Base-by-base conservation (phyloP, 2,888 invertebrate species). In the Lathronympha strigana region DNA sequence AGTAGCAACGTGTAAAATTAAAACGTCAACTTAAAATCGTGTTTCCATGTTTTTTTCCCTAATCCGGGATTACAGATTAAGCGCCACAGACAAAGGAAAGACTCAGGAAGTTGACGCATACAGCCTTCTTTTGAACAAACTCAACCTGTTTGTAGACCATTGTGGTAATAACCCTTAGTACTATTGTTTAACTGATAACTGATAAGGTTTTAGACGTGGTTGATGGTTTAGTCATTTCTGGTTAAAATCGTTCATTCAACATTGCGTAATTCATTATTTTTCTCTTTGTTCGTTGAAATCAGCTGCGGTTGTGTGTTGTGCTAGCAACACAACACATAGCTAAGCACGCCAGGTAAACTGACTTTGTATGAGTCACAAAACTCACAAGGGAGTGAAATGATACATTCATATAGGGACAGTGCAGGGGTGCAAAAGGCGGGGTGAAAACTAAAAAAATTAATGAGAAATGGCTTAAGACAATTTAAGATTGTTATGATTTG, bases 21-120 rank as follows among this genome's bases (percentile, higher is more conserved):
- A 53, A 40, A 63, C 55, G 53, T 47, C 60, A 28, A 55, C 67
- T 71, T 67, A 76, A 74, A 78, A 74, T 72, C 69, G 75, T 73
- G 73, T 73, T 71, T 76, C 73, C 74, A 71, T 67, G 77, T 78
- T 80, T 75, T 76, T 83, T 85, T 84, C 83, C 4, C 67, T 85
- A 77, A 87, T 81, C 85, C 79, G 68, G 63, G 80, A 71, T 82
- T 81, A 81, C 63, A 71, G 63, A 67, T 69, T 68, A 54, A 49
- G 53, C 67, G 63, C 66, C 70, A 73, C 72, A 69, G 74, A 81
- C 82, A 81, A 72, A 25, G 69, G 68, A 69, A 72, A 77, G 71
- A 73, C 73, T 77, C 86, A 88, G 90, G 90, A 90, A 88, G 88
- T 86, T 86, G 88, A 87, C 84, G 84, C 86, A 87, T 81, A 73